Conservation (phyloP, 2,113 vertebrate species). For the Trinectes maculatus region DNA sequence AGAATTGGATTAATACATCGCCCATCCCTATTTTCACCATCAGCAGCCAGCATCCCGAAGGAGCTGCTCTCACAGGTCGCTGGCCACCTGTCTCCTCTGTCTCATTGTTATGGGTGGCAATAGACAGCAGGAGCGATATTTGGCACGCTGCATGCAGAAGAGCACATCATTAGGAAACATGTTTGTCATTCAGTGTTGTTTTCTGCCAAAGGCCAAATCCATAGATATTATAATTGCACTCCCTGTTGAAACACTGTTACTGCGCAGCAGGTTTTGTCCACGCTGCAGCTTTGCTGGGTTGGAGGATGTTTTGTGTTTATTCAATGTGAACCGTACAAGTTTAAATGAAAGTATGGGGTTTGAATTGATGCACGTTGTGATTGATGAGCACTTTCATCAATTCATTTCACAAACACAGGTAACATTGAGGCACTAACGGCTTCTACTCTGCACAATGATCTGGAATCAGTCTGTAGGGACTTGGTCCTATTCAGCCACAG, state of each 20-base stretch:
- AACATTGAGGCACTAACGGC: not conserved
- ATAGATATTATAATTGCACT: not conserved
- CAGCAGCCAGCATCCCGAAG: constrained; percentile 51
- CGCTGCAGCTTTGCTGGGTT: not conserved
- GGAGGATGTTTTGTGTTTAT: not conserved
- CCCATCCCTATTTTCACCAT: constrained; percentile 53
- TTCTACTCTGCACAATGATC: not conserved
- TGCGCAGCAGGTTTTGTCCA: not conserved
- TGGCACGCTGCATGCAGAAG: constrained; percentile 11
- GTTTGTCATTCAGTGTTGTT: constrained; percentile 1
- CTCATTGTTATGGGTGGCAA: constrained; percentile 45
- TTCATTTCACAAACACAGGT: not conserved
- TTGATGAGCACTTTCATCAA: not conserved
- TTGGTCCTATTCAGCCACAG: not conserved
- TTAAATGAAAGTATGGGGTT: no score
- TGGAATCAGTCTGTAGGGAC: not conserved
- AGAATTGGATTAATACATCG: constrained; percentile 71
- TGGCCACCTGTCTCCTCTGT: constrained; percentile 60
- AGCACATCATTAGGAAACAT: constrained; percentile 16
- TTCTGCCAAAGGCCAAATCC: not conserved
- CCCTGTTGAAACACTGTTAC: not conserved
- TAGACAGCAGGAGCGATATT: constrained; percentile 15
- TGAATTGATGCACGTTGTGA: not conserved
- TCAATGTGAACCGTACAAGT: no score
- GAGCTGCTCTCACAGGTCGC: constrained; percentile 58